Percentiles rank a stretch among this genome's conserved stretches.
Conservation (phyloP, 2,888 invertebrate species). For the Strigamia crassipes region DNA sequence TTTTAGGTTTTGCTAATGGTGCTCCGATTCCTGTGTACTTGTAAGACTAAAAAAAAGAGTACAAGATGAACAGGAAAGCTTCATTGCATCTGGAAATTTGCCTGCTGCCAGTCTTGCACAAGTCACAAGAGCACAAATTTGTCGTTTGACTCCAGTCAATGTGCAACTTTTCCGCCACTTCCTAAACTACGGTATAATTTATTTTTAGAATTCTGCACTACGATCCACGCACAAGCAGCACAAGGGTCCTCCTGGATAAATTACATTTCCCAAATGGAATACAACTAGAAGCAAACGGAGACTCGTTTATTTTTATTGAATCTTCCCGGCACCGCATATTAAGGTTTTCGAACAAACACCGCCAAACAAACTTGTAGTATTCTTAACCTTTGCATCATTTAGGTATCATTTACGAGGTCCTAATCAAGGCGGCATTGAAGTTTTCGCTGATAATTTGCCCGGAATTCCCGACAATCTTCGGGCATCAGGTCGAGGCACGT, state of each 20-base stretch:
- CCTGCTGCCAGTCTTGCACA: no score
- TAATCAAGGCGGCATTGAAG: constrained; percentile 57
- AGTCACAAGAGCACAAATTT: no score
- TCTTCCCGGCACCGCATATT: constrained; percentile 68
- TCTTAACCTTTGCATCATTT: background rate
- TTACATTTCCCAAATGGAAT: constrained; percentile 91
- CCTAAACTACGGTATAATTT: no score
- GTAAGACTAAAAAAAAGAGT: no score
- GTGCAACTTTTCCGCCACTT: no score
- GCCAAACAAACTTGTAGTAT: background rate
- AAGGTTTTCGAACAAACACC: constrained; percentile 60
- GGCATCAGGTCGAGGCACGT: constrained; percentile 56
- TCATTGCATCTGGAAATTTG: no score
- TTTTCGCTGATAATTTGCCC: constrained; percentile 60
- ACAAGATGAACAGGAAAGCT: no score
- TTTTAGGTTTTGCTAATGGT: no score
- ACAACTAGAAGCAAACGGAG: constrained; percentile 76
- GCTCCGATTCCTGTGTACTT: no score
- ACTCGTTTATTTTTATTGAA: constrained; percentile 80
- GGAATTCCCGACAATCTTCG: constrained; percentile 62
- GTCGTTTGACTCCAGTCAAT: no score
- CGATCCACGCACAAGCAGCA: constrained; percentile 75
- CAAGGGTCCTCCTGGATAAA: constrained; percentile 74
- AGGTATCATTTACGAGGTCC: constrained; percentile 59
- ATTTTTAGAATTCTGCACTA: constrained; percentile 74